Evolutionary conservation across 2,113 vertebrate species (phyloP), one percentile per base, ranked within the genome.

Genomic region (Mesocricetus auratus): DNA sequence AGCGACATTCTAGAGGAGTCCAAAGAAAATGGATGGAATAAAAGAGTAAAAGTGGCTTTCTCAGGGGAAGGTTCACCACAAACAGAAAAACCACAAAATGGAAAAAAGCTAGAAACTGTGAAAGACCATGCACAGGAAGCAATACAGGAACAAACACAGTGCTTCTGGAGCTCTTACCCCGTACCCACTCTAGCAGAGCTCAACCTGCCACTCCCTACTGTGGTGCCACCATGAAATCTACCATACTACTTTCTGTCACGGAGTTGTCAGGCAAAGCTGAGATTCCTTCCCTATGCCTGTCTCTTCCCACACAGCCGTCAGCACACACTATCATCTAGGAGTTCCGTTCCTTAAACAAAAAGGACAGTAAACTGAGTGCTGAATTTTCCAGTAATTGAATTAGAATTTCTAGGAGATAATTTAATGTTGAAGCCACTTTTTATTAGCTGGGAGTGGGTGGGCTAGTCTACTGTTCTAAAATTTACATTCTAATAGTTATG

Each of bases 231-330:
- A 93, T 88, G 90, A 97, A 96, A 97, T 92, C 88, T 93, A 96
- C 96, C 92, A 60, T 42, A 91, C 90, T 75, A 97, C 92, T 96
- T 97, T 94, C 90, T 94, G 90, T 93, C 96, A 97, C 90, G 39
- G 90, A 86, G 62, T 79, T 97, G 94, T 96, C 94, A 92, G 88
- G 42, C 95, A 96, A 93, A 93, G 92, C 53, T 93, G 86, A 93
- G 66, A n/a, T n/a, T n/a, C n/a, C 94, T 94, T 93, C 64, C 47
- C 50, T 94, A 66, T 82, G 71, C 73, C 93, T 94, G 86, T 78
- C 90, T 93, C 94, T 95, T 95, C 94, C 96, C 91, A 97, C 93
- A 95, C 77, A 97, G 85, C 2, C 82, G 68, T 58, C 82, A 96
- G 82, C 77, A 92, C 36, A 66, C 74, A 62, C 91, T 94, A 73